Base-by-base conservation (phyloP, 2,797 vertebrate species). In the Sebastiscus tertius region DNA sequence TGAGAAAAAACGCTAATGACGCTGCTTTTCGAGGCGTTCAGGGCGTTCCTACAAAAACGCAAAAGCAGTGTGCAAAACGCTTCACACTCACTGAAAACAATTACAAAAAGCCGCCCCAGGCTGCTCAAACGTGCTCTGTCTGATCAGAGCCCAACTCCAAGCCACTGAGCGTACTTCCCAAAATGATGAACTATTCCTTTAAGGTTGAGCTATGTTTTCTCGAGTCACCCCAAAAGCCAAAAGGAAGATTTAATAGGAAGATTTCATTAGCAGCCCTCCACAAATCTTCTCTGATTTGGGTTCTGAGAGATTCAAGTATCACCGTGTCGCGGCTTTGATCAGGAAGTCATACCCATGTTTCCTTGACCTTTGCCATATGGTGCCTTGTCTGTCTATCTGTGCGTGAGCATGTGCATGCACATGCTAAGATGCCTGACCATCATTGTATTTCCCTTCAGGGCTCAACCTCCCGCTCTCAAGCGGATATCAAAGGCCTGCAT, bases 401-500 rank as follows among this genome's bases (percentile, higher is more conserved):
- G 46, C 49, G 67, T 75, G 69, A 26, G 70, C 54, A 8, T 33
- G 63, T 69, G 31, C 70, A 73, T 66, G 54, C 74, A 84, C 74
- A 69, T 49, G 69, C 82, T 77, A 69, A 81, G 73, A 85, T 84
- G 83, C 79, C 81, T 81, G 81, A 79, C 81, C 86, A 82, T 89
- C 85, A 77, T 72, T 88, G 82, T 83, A 59, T 88, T 91, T 86
- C 88, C 71, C 26, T 26, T 29, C 7, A 65, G 86, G 86, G 73
- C 93, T 82, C 83, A 81, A 68, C 79, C 83, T 88, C 79, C 72
- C 61, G 63, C 72, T 87, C 88, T 77, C 76, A 75, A 92, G 85
- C 89, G 82, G 68, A 94, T 94, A 95, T 95, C 95, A 95, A 95
- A 95, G 94, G 86, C 72, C 88, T 90, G 89, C 89, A 94, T 95